Base-by-base conservation (phyloP, 2,888 invertebrate species). In the Drosophila atroscutellata region DNA sequence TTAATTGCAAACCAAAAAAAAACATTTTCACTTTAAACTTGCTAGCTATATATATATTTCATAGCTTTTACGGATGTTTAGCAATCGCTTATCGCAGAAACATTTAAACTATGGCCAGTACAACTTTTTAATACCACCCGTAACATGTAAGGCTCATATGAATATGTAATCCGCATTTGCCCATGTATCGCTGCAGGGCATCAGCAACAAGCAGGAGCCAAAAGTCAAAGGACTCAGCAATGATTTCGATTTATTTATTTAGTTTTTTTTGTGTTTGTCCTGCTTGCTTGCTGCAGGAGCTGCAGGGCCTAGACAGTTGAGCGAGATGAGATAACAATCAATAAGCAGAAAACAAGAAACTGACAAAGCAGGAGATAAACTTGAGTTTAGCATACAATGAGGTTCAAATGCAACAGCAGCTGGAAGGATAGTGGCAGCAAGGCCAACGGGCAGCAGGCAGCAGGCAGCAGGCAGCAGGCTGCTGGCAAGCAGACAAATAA, bases 311-410 rank as follows among this genome's bases (percentile, higher is more conserved):
- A n/a, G 24, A 26, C n/a, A 60, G 45, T 45, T 45, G 18, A 32
- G n/a, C 11, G 30, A 64, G 61, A 74, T 62, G 75, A 69, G 75
- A 80, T 76, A 76, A 79, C 72, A 80, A 79, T 80, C 79, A 79
- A 80, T 79, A 79, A 77, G 69, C 52, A 65, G 57, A 59, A 70
- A 74, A 83, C 67, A 68, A 72, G 77, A 67, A 71, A 75, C 76
- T 66, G 62, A 75, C 80, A 64, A 70, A 75, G 71, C 64, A 63
- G 36, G 66, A 65, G 60, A 80, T 86, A 69, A 72, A 77, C 60
- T 69, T 50, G 45, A 66, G 65, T 61, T 70, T 73, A 63, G 66
- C 59, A 66, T 47, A 80, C 77, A 83, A 83, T 71, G 54, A 73
- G 83, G 66, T 73, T 80, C 71, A 72, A 76, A 80, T 71, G 72